Base-by-base conservation (phyloP, 2,888 invertebrate species). In the Brachyopa scutellaris region DNA sequence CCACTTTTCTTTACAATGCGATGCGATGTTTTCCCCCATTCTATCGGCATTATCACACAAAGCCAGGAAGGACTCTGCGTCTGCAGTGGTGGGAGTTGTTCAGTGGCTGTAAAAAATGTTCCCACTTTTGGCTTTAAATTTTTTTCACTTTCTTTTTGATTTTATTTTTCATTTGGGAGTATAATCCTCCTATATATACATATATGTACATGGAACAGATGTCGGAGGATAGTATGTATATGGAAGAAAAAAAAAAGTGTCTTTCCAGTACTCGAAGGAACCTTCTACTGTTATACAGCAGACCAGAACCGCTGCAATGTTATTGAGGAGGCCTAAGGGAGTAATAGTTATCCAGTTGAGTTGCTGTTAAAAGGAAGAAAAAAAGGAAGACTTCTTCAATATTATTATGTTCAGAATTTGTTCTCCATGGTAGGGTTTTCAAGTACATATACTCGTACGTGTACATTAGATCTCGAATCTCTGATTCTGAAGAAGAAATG, bases 261-360 rank as follows among this genome's bases (percentile, higher is more conserved):
- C n/a, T n/a, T 67, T 74, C 42, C 55, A 55, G 67, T 47, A 74
- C 49, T 62, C 42, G 49, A 51, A n/a, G n/a, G n/a, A n/a, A n/a
- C n/a, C n/a, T n/a, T n/a, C n/a, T n/a, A n/a, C n/a, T n/a, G n/a
- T n/a, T n/a, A n/a, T n/a, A n/a, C n/a, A 64, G 3, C 38, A 64
- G 53, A 61, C 62, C 38, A n/a, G n/a, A n/a, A n/a, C n/a, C n/a
- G n/a, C n/a, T n/a, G n/a, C n/a, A 61, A 49, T 49, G 64, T 70
- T 70, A 82, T 82, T 64, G 70, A 82, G 59, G 23, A 76, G 76
- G 82, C 82, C 76, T 82, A 51, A 64, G 82, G 82, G 82, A 82
- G 76, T 57, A 70, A 82, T 82, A 82, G 76, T 70, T 76, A 76
- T 76, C 45, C 59, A 66, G 70, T 76, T 82, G 82, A 70, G 64